Conservation (phyloP, 2,113 vertebrate genomes). For the Cyanoliseus patagonus region DNA sequence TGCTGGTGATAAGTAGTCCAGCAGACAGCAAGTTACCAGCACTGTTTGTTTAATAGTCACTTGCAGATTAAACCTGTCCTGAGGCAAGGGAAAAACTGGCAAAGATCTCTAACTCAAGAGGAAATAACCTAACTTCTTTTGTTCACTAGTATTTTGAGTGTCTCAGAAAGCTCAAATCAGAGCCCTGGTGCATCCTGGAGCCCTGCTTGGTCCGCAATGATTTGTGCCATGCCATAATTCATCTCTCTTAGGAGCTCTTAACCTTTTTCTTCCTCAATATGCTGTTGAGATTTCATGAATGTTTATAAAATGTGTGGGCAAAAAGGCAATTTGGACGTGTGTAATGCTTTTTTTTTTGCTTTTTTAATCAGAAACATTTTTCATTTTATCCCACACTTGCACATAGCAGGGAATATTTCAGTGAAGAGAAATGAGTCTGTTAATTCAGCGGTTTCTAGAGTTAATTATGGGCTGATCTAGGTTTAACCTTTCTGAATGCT, state of each 20-base stretch:
- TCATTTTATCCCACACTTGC: neutral
- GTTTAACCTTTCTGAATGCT: constrained; percentile 11
- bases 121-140: neutral
- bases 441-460: constrained; percentile 25
- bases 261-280: neutral
- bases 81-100: neutral
- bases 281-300: neutral
- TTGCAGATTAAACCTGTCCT: neutral
- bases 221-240: neutral
- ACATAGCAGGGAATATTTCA: neutral
- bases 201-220: accelerated
- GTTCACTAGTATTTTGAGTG: neutral
- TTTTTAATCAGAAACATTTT: neutral
- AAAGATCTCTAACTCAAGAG: neutral
- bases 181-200: neutral
- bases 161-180: neutral
- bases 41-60: neutral
- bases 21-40: neutral
- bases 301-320: neutral
- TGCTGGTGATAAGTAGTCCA: neutral
- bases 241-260: neutral
- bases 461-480: neutral
- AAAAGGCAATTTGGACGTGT: neutral
- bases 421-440: neutral
- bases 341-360: neutral